Evolutionary conservation across 2,113 vertebrate genomes (phyloP).

Genomic region (Dipodomys merriami): DNA sequence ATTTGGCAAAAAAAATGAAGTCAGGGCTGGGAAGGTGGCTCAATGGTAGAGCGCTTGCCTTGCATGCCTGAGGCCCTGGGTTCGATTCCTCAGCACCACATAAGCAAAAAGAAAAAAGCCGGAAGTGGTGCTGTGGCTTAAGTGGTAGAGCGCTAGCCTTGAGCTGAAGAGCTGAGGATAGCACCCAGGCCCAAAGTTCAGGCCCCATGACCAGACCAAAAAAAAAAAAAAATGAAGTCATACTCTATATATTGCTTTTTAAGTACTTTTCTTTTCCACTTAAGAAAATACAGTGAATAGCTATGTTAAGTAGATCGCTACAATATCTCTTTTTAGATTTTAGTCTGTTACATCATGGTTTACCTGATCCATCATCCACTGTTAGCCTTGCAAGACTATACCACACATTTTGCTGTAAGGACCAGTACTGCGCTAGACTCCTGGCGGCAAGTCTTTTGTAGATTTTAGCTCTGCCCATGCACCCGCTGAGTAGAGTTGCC

Average conservation of each 20-base stretch:
- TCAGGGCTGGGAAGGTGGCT: no score
- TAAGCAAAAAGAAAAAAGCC: no score
- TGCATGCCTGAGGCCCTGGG: no score
- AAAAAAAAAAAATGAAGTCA: background rate
- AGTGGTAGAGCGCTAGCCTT: no score
- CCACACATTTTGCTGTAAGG: background rate
- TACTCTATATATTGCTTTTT: background rate
- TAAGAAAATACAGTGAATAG: background rate
- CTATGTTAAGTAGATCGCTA: background rate
- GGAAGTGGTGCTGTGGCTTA: no score
- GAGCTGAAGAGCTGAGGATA: no score
- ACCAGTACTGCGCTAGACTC: background rate
- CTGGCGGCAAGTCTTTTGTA: background rate
- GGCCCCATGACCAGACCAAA: no score
- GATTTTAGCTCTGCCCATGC: background rate
- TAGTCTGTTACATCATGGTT: background rate
- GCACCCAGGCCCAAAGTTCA: no score
- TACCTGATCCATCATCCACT: background rate
- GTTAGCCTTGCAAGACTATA: background rate
- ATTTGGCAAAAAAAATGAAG: background rate
- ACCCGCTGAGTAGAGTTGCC: background rate
- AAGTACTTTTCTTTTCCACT: background rate
- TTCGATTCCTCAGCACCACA: no score
- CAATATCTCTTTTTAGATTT: no score
- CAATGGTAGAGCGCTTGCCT: no score